Evolutionary conservation across 2,888 invertebrate species (phyloP), one percentile per base, ranked within the genome.

Genomic region (Aporophyla lueneburgensis): DNA sequence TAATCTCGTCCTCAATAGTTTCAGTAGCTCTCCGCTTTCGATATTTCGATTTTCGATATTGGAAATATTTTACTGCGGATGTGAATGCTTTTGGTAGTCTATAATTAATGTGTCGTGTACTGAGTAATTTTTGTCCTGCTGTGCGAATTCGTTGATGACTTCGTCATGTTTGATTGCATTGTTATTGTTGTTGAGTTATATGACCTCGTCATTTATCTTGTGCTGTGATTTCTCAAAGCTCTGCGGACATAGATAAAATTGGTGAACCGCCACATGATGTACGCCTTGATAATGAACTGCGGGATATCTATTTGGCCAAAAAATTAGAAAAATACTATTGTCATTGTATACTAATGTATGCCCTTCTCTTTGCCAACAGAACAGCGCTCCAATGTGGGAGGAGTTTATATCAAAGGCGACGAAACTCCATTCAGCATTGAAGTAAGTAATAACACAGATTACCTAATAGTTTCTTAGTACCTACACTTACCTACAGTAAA

Each of bases 301-400:
- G 33, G 33, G 33, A 33, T 33, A 33, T 33, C 33, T 14, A 24
- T 56, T 14, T 49, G 56, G 56, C 5, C 14, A 6, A 56, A 24
- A 56, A 56, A 0, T 5, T 14, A 56, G 6, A 24, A 56, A n/a
- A 56, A 6, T 56, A 56, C 2, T n/a, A n/a, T 46, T 66, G 6
- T n/a, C 6, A n/a, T 54, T 33, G n/a, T 16, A 21, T 14, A 19
- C 21, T 66, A 14, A 66, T 66, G 21, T 40, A n/a, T 40, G n/a
- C 1, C 9, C 4, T 92, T 91, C 92, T 82, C n/a, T 92, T 94
- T 92, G 91, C 97, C 98, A 89, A 93, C 98, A 99, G 99, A 98
- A 98, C 96, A 98, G 99, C 90, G 97, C 99, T 89, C 99, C 99
- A 76, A 97, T 99, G 92, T 99, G 99, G 99, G 99, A 99, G 95